Evolutionary conservation across 2,113 vertebrate species (phyloP), one percentile per base, ranked within the genome.

Genomic region (Podarcis raffonei): DNA sequence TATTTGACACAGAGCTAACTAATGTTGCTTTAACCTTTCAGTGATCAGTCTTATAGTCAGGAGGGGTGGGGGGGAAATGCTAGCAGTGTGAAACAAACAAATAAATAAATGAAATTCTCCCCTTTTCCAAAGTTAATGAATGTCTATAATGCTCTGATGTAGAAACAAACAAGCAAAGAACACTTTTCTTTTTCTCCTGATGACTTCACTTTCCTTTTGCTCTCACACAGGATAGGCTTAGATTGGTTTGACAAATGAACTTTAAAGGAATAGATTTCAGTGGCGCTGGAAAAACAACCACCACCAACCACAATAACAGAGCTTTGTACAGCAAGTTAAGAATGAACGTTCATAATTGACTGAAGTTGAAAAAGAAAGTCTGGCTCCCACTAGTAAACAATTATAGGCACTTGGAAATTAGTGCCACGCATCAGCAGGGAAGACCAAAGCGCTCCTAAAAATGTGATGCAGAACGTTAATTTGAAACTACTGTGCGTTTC

Each of bases 401-500:
- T 9, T 6, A 48, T 74, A 90, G 48, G 27, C 4, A 48, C 27
- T 92, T 94, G 87, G 86, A 59, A 95, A 84, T 88, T 66, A 75
- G 18, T n/a, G 39, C 69, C 77, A 86, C 92, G 88, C 94, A 83
- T 79, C 65, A 89, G 4, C 48, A 89, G 39, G 30, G 87, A 78
- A 92, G 80, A 81, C 27, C 66, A 92, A 90, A 92, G 4, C 48
- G 83, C 84, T 95, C 85, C 89, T 88, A 83, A 90, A 94, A 92
- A 91, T 81, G 62, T 86, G 78, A 93, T 91, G 30, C 9, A 92
- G 89, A 94, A 83, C 89, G 92, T 94, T 0, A 0, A 16, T 94
- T 95, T 95, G 90, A 91, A 91, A 91, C 71, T 18, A 85, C 65
- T 79, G 65, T n/a, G 1, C n/a, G 35, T 90, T 90, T 94, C 81